Base-by-base conservation (phyloP, 2,113 vertebrate species). In the Empidonax alnorum region DNA sequence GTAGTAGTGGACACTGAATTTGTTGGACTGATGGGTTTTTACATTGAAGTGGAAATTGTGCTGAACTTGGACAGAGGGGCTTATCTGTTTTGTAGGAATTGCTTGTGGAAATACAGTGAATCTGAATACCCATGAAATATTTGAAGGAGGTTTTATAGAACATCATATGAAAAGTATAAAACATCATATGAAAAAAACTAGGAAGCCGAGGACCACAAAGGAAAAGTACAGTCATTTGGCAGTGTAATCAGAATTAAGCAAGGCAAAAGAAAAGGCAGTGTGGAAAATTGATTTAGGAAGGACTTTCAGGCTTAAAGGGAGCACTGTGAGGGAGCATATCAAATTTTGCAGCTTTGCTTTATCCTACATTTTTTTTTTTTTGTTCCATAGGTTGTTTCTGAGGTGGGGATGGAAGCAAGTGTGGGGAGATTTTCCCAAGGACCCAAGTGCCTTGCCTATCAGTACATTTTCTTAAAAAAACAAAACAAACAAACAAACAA, bases 101-200 rank as follows among this genome's bases (percentile, higher is more conserved):
- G 37, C 25, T 46, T 62, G n/a, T 62, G 59, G 37, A 82, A 84
- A 66, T 50, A 44, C 30, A 42, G 42, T 21, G 27, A 47, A 7
- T 66, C 24, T 59, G 50, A 73, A 66, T 49, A n/a, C 37, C 17
- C 28, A 24, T 37, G 39, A 62, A 33, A 46, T 73, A 25, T 44
- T 69, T 59, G 41, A 72, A 77, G 41, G 53, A 58, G 5, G 2
- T 53, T 47, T 55, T 87, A 8, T 42, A 55, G 67, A 74, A 42
- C 25, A n/a, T 42, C 8, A 5, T 41, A 14, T 23, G 23, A 84
- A 76, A 94, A 89, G 61, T 62, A 19, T 1, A 63, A 52, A 66
- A 66, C 5, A 58, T 63, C 3, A 14, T 33, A 47, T 1, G 14
- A 1, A 30, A 65, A 14, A 8, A 0, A 6, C 27, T 15, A 3